Evolutionary conservation across 2,797 vertebrate species (phyloP).

Genomic region (Cuculus canorus): DNA sequence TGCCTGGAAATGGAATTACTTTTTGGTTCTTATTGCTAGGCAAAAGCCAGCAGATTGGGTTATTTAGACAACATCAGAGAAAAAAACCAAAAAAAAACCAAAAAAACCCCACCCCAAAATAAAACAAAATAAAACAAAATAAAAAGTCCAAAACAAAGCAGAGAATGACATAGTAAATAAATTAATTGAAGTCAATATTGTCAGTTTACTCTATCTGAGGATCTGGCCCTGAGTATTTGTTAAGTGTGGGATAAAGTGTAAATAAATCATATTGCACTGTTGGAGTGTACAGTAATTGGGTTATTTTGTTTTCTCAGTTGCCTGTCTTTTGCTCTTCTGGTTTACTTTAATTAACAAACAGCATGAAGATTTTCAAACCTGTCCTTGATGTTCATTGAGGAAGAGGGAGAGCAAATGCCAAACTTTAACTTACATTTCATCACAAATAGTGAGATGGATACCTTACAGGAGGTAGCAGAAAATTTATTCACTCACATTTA

Average conservation of each 20-base stretch:
- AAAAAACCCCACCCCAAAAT: no score
- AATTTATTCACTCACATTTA: slow-evolving; percentile 56
- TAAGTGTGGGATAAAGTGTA: neutral
- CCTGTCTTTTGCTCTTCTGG: slow-evolving; percentile 18
- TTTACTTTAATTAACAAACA: slow-evolving; percentile 53
- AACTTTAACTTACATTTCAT: slow-evolving; percentile 45
- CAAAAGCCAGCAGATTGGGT: neutral
- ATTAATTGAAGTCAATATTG: neutral
- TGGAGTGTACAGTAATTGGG: neutral
- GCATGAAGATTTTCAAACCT: slow-evolving; percentile 43
- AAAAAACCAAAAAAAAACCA: neutral
- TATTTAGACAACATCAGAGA: neutral
- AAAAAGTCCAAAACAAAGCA: neutral
- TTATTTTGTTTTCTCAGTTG: slow-evolving; percentile 52
- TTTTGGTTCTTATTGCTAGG: neutral
- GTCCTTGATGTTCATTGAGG: slow-evolving; percentile 1
- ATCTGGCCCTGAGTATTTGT: neutral
- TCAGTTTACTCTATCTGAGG: neutral
- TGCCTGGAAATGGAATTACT: neutral
- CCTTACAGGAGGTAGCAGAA: slow-evolving; percentile 33
- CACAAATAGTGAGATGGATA: slow-evolving; percentile 30
- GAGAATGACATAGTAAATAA: neutral
- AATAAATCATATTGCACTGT: slow-evolving; percentile 17
- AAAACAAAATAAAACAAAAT: neutral
- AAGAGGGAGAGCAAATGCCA: slow-evolving; percentile 33